Conservation (phyloP, 2,113 vertebrate species). For the Butastur rufipennis region DNA sequence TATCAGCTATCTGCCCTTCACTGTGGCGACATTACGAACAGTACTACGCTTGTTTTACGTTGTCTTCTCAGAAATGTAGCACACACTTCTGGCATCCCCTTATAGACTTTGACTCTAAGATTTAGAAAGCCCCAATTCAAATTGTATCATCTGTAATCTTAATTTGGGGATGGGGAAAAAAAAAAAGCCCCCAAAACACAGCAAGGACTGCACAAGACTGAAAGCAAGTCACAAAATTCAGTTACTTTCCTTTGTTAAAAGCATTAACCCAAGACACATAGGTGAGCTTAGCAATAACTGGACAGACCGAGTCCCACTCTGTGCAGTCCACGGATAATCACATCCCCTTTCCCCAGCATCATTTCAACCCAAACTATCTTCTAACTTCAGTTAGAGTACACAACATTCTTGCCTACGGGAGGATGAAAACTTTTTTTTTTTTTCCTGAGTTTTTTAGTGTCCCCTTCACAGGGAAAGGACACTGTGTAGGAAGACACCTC, state of each 20-base stretch:
- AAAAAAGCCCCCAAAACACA: neutral
- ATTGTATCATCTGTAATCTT: neutral
- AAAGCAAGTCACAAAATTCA: neutral
- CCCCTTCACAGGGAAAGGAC: neutral
- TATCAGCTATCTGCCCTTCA: neutral
- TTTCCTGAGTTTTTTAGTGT: neutral
- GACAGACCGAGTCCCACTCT: neutral
- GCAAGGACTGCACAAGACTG: neutral
- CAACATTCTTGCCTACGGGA: neutral
- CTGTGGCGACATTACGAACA: neutral
- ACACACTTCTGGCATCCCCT: neutral
- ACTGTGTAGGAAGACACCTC: neutral
- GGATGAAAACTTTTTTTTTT: neutral
- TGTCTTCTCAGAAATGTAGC: neutral
- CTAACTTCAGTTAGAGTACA: neutral
- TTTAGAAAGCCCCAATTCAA: neutral
- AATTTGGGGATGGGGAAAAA: neutral
- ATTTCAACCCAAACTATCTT: neutral
- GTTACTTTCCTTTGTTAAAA: neutral
- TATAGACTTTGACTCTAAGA: neutral
- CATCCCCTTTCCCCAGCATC: neutral
- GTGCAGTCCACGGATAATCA: rapidly evolving
- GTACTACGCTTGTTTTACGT: rapidly evolving
- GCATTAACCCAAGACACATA: neutral
- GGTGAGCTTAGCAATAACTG: neutral